Evolutionary conservation across 92 coral and sea anemone genomes (phyloP).

Genomic region (Zoanthus sansibaricus): DNA sequence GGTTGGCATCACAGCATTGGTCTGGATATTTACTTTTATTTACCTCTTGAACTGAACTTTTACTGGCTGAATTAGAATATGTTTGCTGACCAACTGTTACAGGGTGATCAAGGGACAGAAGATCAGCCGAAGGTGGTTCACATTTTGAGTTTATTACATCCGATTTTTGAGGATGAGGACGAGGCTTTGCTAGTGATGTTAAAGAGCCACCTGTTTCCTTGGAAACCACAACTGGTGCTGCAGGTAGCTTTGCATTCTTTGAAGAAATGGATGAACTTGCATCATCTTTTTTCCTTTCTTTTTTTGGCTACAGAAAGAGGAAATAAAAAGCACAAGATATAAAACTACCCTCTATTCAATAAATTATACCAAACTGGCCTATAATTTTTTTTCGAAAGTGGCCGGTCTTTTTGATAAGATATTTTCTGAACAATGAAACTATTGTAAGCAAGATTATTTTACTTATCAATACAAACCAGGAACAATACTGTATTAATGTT

Average conservation of each 20-base stretch:
- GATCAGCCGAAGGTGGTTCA: slow-evolving; percentile 33
- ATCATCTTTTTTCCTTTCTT: slow-evolving; percentile 35
- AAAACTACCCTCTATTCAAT: background rate
- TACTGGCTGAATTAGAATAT: background rate
- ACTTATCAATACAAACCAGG: too few relatives aligned
- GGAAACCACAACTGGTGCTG: background rate
- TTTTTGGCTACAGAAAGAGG: slow-evolving; percentile 21
- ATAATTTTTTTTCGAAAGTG: too few relatives aligned
- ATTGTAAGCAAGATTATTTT: too few relatives aligned
- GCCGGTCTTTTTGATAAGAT: too few relatives aligned
- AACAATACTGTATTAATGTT: too few relatives aligned
- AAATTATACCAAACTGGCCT: too few relatives aligned
- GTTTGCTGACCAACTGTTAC: background rate
- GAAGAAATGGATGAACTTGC: background rate
- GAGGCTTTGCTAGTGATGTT: background rate
- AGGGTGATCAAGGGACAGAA: slow-evolving; percentile 41
- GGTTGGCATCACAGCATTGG: too few relatives aligned
- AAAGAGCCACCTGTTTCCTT: background rate
- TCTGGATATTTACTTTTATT: background rate
- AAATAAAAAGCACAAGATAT: background rate
- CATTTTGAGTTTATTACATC: background rate
- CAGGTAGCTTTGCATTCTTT: slow-evolving; percentile 9
- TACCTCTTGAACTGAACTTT: background rate
- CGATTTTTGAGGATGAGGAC: slow-evolving; percentile 28
- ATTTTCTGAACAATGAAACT: too few relatives aligned